Conservation (phyloP, 2,797 vertebrate genomes). For the Platalea minor region DNA sequence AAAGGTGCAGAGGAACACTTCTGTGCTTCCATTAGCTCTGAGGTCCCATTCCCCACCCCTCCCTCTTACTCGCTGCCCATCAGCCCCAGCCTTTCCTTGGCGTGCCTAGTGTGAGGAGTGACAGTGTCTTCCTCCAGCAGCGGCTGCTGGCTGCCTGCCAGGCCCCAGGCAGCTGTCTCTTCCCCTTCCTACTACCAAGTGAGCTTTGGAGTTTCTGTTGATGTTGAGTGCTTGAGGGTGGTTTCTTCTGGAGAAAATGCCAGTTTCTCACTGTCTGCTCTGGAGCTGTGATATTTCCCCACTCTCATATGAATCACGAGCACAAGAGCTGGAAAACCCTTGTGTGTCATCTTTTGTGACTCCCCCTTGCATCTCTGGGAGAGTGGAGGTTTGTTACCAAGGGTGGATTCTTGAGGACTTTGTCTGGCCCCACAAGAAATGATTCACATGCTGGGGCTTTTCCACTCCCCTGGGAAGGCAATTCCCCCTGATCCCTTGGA, state of each 20-base stretch:
- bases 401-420: not conserved
- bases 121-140: not conserved
- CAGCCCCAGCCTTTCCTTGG: not conserved
- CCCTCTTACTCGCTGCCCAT: not conserved
- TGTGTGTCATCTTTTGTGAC: conserved; percentile 47
- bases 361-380: not conserved
- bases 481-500: not conserved
- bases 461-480: not conserved
- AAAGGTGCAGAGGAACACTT: not conserved
- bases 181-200: not conserved
- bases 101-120: not conserved
- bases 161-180: not conserved
- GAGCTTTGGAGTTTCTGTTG: not conserved
- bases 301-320: conserved; percentile 41
- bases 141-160: conserved; percentile 6
- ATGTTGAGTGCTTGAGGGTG: not conserved
- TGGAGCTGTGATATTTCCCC: conserved; percentile 27
- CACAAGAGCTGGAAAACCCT: conserved; percentile 36
- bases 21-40: not conserved
- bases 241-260: conserved; percentile 40
- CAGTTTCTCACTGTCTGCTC: conserved; percentile 17
- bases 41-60: not conserved
- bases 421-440: not conserved
- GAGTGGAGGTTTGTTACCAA: not conserved
- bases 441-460: not conserved